These are phyloP conservation scores for Nesidiocoris tenuis DNA, from an alignment of 2,888 invertebrate genomes.

Conservation along the genomic window DNA sequence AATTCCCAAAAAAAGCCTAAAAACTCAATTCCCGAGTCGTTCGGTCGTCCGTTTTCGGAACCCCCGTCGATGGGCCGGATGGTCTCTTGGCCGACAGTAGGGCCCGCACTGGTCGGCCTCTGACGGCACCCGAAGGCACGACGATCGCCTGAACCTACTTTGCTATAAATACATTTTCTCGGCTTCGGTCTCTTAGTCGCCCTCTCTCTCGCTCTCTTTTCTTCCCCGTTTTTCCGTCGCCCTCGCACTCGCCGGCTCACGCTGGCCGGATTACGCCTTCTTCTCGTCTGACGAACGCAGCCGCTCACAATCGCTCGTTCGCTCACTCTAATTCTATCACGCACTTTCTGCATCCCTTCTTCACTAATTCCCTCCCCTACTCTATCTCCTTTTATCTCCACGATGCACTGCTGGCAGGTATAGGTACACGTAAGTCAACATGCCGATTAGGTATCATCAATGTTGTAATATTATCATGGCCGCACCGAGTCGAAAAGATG, in stretches of 20 bases:
- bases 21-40: too few relatives aligned
- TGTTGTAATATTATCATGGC: too few relatives aligned
- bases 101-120: conserved; percentile 20
- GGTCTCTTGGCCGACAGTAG: not conserved
- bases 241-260: not conserved
- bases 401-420: too few relatives aligned
- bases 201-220: conserved; percentile 21
- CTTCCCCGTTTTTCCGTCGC: conserved; percentile 1
- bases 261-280: not conserved
- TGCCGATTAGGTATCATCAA: too few relatives aligned
- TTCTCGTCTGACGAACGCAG: not conserved
- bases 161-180: conserved; percentile 42
- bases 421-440: too few relatives aligned
- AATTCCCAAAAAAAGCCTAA: too few relatives aligned
- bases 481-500: too few relatives aligned
- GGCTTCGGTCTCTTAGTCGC: conserved; percentile 27
- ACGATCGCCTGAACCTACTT: conserved; percentile 26
- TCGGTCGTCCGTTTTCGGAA: conserved; percentile 8
- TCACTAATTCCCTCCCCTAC: not conserved
- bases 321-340: not conserved
- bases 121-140: not conserved
- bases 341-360: not conserved
- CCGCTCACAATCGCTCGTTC: too few relatives aligned
- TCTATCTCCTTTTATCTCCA: not conserved
- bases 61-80: not conserved